Conservation (phyloP, 2,797 vertebrate genomes). For the Pangasius macronema region DNA sequence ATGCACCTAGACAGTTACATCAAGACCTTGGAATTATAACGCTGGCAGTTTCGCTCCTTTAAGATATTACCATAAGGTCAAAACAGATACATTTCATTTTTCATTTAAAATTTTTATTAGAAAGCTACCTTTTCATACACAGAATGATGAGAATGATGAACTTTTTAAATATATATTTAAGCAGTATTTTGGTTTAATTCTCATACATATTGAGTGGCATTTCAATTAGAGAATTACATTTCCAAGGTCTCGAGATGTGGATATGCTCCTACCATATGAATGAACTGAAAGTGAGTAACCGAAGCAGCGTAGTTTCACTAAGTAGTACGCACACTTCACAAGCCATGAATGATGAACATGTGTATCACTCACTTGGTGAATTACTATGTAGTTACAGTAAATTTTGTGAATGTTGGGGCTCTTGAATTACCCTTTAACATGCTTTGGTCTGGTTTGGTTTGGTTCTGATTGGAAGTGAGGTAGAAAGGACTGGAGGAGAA, state of each 20-base stretch:
- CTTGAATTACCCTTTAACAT: background rate
- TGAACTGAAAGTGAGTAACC: background rate
- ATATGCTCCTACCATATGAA: background rate
- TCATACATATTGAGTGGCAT: background rate
- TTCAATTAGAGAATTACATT: background rate
- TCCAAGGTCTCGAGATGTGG: background rate
- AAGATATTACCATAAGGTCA: background rate
- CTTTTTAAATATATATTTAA: background rate
- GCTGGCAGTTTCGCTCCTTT: background rate
- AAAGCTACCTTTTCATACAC: background rate
- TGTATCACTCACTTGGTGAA: background rate
- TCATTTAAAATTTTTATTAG: background rate
- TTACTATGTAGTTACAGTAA: conserved; percentile 7
- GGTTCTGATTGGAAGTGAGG: conserved; percentile 8
- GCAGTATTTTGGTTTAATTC: background rate
- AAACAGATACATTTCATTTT: background rate
- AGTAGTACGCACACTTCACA: background rate
- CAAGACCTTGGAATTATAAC: background rate
- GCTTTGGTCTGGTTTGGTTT: background rate
- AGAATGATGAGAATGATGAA: background rate
- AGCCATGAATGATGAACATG: background rate
- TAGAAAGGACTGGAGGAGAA: background rate
- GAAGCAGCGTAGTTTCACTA: background rate
- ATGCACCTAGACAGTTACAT: background rate
- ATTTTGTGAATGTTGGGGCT: background rate